Evolutionary conservation across 2,888 invertebrate species (phyloP), one percentile per base, ranked within the genome.

Genomic region (Unio delphinus): DNA sequence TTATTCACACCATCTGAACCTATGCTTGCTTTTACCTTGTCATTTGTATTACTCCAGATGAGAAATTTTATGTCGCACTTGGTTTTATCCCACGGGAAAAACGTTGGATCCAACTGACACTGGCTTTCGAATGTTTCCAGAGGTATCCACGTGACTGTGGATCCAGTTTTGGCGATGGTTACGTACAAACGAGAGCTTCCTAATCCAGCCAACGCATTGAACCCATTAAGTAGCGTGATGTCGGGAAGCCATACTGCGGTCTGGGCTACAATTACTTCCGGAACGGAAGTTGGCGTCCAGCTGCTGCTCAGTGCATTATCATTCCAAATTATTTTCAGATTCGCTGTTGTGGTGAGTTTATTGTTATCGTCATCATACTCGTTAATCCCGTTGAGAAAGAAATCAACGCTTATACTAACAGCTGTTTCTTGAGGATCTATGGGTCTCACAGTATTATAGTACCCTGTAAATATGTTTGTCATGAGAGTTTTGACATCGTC

Each of bases 51-150:
- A n/a, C 78, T 79, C 81, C 81, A 81, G 7, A 78, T 74, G 2
- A 80, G 65, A 59, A 78, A 81, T 23, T 72, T 77, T 5, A 81
- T 63, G n/a, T 75, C 73, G 61, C 81, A 81, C 3, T 68, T 72
- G 15, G 80, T 80, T 58, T 68, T 70, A 55, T 81, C 81, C 57
- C 79, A 81, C 5, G 81, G 79, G 61, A 79, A 81, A 55, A 69
- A 75, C 4, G 72, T 78, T 3, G 79, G 75, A 55, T 81, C 79
- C 28, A 78, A 70, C 4, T 65, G 60, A 58, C 81, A 81, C 6
- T 74, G 68, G 64, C 74, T 79, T 68, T 79, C 76, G 59, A 79
- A 81, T 4, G 78, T 75, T 28, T 79, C 73, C 58, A 67, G 74
- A 6, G 81, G 81, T 23, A 57, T 62, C 81, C 81, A 81, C 0